Percentiles rank a stretch among this genome's conserved stretches.
Conservation (phyloP, 2,888 invertebrate species). For the Patella depressa region DNA sequence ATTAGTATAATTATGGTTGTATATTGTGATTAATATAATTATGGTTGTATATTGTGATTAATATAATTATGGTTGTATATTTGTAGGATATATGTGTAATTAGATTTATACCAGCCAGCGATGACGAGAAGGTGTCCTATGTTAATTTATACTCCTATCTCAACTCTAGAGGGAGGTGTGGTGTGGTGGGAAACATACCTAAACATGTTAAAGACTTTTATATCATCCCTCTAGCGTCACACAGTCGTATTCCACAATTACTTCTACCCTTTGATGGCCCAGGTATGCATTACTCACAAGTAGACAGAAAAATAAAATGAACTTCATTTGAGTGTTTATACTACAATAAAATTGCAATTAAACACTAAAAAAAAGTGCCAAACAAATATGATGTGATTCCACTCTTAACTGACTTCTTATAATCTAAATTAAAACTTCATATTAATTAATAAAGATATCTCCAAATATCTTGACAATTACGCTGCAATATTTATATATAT, state of each 20-base stretch:
- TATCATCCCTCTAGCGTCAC: conserved; percentile 85
- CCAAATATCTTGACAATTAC: too few species aligned
- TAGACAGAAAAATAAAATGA: too few species aligned
- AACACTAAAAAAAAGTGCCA: too few species aligned
- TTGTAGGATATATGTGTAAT: conserved; percentile 84
- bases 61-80: background rate
- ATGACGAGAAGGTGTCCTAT: conserved; percentile 84
- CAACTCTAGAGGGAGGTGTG: conserved; percentile 79
- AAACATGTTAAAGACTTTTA: conserved; percentile 93
- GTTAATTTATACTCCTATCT: conserved; percentile 90
- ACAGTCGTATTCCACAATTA: conserved; percentile 79
- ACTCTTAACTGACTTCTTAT: too few species aligned
- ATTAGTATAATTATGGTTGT: too few species aligned
- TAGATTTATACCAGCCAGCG: conserved; percentile 84
- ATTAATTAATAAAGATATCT: too few species aligned
- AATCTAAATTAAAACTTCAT: too few species aligned
- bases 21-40: too few species aligned
- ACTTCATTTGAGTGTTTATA: too few species aligned
- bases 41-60: background rate
- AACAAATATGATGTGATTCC: too few species aligned
- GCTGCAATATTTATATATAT: too few species aligned
- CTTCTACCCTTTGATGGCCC: conserved; percentile 77
- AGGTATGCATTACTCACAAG: conserved; percentile 71
- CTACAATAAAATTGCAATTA: too few species aligned
- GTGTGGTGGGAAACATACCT: conserved; percentile 82